Base-by-base conservation (phyloP, 30 jellyfish, hydroid and myxozoan species). In the Hydractinia echinata region DNA sequence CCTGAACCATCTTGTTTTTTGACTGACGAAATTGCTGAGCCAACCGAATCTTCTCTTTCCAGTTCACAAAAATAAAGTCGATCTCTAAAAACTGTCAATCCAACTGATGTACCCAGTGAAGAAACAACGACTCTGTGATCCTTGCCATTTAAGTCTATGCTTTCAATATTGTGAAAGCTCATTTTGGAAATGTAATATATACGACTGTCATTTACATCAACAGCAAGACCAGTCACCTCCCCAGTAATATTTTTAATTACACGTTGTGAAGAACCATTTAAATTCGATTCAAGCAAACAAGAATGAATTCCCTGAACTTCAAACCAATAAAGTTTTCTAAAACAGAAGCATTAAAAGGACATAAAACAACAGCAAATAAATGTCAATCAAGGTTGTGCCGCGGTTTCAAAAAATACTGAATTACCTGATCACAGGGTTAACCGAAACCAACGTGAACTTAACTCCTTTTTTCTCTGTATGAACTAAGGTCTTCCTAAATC, bases 81-180 rank as follows among this genome's bases (percentile, higher is more conserved):
- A 30, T 77, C 85, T 54, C 15, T 54, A 55, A 54, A 77, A 10
- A 77, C 55, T 4, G 79, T 15, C 53, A 77, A 54, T 5, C 83
- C 83, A 4, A 51, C 68, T 30, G 68, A 20, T 1, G 83, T 8
- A 30, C 66, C 83, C 51, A 74, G 83, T n/a, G 51, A n/a, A 50
- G 51, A 14, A 4, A 58, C 62, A 5, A 74, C 20, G 13, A 74
- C 20, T 30, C 51, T 50, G 49, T 91, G 54, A 86, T 77, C 72
- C 39, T 51, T 81, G 39, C 96, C 96, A 79, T 89, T 76, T 55
- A 67, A 84, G 58, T 91, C 85, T 13, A 91, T 70, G 67, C 90
- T 84, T 76, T 81, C 90, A 7, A 91, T 91, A n/a, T 86, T 90
- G 20, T 73, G 20, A 60, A 8, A 30, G 44, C 44, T 64, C 85